Conservation (phyloP, 2,113 vertebrate species). For the Raja brachyura region DNA sequence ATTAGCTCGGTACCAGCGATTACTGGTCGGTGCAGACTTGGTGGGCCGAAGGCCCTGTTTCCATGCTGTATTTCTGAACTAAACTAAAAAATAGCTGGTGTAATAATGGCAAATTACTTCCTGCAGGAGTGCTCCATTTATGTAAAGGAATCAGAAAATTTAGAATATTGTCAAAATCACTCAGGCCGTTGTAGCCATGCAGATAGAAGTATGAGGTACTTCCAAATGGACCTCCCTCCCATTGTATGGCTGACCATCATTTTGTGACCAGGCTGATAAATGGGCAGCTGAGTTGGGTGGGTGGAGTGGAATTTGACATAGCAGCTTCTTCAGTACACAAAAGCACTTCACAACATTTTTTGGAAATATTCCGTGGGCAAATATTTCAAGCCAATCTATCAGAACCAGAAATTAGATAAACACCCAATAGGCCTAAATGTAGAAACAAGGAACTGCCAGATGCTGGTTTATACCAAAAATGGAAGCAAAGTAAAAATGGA, state of each 20-base stretch:
- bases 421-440: neutral
- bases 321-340: neutral
- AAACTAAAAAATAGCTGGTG: neutral
- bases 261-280: neutral
- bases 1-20: too few relatives aligned
- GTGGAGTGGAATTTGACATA: neutral
- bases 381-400: neutral
- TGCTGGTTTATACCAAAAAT: too few relatives aligned
- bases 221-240: neutral
- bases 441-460: too few relatives aligned
- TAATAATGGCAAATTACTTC: neutral
- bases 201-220: neutral
- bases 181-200: neutral
- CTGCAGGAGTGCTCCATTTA: neutral
- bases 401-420: constrained; percentile 1
- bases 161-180: too few relatives aligned
- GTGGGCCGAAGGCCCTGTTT: too few relatives aligned
- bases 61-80: too few relatives aligned
- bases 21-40: too few relatives aligned
- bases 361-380: neutral
- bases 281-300: neutral
- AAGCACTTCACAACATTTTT: neutral
- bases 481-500: too few relatives aligned
- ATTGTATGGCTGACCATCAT: neutral
- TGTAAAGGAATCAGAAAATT: neutral